A percentile compares a stretch with the other conserved stretches of the same genome.
Conservation (phyloP, 1,140 invertebrate species). For the Ridgeia piscesae region DNA sequence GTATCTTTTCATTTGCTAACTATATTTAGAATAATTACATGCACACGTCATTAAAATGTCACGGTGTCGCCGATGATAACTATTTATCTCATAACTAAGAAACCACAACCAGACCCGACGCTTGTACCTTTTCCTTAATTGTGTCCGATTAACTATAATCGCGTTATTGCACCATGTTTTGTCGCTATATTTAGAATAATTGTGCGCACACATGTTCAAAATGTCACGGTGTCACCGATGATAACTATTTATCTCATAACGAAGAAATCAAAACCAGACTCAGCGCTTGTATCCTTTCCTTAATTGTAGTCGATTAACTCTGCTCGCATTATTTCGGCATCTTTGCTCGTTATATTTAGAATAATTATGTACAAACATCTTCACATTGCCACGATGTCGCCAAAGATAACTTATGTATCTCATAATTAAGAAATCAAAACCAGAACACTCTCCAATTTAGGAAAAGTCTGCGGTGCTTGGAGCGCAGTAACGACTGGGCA, state of each 20-base stretch:
- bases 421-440: conserved; percentile 2
- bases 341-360: not conserved
- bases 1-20: not conserved
- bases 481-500: not conserved
- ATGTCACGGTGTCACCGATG: not conserved
- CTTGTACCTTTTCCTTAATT: too few relatives aligned
- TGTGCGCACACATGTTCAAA: not conserved
- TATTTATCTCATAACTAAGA: not conserved
- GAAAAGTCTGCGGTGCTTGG: not conserved
- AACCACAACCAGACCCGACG: too few relatives aligned
- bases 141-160: too few relatives aligned
- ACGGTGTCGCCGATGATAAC: not conserved
- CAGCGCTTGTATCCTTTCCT: too few relatives aligned
- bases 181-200: not conserved
- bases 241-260: not conserved
- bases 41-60: not conserved
- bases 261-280: too few relatives aligned
- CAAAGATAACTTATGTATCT: not conserved
- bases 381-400: not conserved
- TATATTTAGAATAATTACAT: not conserved
- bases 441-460: not conserved
- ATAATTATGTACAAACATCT: not conserved
- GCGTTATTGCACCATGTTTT: too few relatives aligned
- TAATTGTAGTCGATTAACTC: too few relatives aligned
- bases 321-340: too few relatives aligned